A percentile compares a stretch with the other conserved stretches of the same genome.
Evolutionary conservation across 2,797 vertebrate genomes (phyloP).

Genomic region (Adrianichthys oophorus): DNA sequence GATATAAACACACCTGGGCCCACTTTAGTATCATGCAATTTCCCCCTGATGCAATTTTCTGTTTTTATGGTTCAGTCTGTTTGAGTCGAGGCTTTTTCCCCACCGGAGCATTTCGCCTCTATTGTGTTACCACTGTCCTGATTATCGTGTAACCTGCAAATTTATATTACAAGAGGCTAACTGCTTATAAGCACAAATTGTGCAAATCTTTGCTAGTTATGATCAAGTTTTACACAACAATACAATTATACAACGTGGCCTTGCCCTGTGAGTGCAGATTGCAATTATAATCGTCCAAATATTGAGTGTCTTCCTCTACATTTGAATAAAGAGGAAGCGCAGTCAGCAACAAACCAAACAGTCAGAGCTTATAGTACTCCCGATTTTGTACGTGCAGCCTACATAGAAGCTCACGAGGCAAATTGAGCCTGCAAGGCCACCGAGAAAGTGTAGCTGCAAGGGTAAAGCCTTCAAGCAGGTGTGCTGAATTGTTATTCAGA

Average conservation of each 20-base stretch:
- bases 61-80: constrained; percentile 6
- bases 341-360: constrained; percentile 21
- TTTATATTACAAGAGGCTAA: constrained; percentile 42
- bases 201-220: constrained; percentile 35
- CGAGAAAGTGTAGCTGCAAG: constrained; percentile 12
- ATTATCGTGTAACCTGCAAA: constrained; percentile 36
- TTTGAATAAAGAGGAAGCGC: constrained; percentile 44
- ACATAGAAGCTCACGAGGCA: constrained; percentile 8
- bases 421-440: constrained; percentile 20
- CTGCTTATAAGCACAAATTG: constrained; percentile 46
- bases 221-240: constrained; percentile 51
- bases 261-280: constrained; percentile 6
- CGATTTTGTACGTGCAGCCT: background rate
- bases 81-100: constrained; percentile 19
- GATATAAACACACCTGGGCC: constrained; percentile 18
- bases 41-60: constrained; percentile 9
- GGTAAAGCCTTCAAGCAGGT: constrained; percentile 24
- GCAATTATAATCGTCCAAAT: constrained; percentile 58
- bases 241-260: constrained; percentile 48
- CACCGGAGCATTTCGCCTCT: constrained; percentile 13
- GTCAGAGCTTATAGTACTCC: background rate
- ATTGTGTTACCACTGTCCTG: constrained; percentile 31
- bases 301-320: constrained; percentile 39
- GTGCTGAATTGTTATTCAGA: constrained; percentile 45
- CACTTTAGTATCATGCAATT: constrained; percentile 14